Evolutionary conservation across 2,797 vertebrate species (phyloP).

Genomic region (Atherinosoma microstoma): DNA sequence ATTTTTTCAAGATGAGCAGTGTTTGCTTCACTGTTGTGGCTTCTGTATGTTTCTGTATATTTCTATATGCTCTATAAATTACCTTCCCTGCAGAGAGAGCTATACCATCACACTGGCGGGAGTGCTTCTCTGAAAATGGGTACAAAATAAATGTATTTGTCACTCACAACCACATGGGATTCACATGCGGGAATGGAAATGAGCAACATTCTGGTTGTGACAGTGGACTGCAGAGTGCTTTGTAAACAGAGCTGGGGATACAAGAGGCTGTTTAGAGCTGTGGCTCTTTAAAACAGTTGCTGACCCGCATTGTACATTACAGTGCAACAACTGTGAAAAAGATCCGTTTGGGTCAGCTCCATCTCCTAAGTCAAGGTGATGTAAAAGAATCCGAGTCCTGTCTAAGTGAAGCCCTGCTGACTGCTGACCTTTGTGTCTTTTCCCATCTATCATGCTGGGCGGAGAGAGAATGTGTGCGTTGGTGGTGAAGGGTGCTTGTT

Average conservation of each 20-base stretch:
- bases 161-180: constrained; percentile 68
- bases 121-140: constrained; percentile 77
- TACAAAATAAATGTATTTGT: constrained; percentile 69
- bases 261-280: constrained; percentile 27
- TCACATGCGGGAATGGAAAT: constrained; percentile 50
- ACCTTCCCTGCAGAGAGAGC: constrained; percentile 55
- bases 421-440: constrained; percentile 80
- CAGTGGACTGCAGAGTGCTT: constrained; percentile 10
- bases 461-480: constrained; percentile 24
- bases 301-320: constrained; percentile 62
- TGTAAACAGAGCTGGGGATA: constrained; percentile 30
- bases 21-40: background rate
- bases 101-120: constrained; percentile 70
- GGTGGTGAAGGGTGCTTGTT: constrained; percentile 45
- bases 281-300: constrained; percentile 63
- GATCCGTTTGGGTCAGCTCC: constrained; percentile 69
- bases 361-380: constrained; percentile 80
- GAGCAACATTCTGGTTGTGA: constrained; percentile 9
- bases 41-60: background rate
- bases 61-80: constrained; percentile 48
- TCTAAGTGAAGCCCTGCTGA: constrained; percentile 79
- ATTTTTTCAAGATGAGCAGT: background rate
- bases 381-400: constrained; percentile 76
- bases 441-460: constrained; percentile 72
- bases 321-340: constrained; percentile 56